Evolutionary conservation across 1,140 invertebrate species (phyloP).

Genomic region (Anadara kagoshimensis): DNA sequence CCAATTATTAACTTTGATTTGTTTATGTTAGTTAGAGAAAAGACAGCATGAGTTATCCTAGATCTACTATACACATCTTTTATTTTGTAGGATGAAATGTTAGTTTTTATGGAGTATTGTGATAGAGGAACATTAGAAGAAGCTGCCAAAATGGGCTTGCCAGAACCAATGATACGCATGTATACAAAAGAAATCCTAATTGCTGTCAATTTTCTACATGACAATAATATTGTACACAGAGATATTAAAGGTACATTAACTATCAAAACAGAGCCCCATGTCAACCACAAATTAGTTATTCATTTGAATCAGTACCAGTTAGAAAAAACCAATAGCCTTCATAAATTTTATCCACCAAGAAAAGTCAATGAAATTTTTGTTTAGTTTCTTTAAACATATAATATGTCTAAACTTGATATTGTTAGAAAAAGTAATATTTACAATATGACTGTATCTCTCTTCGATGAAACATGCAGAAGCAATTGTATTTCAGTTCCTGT

Average conservation of each 20-base stretch:
- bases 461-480: no score
- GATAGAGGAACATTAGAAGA: constrained; percentile 78
- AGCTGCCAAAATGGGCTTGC: constrained; percentile 82
- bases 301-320: neutral
- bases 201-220: constrained; percentile 88
- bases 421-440: no score
- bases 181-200: constrained; percentile 88
- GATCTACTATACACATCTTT: no score
- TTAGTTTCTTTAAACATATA: no score
- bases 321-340: neutral
- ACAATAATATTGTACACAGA: constrained; percentile 98
- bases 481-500: no score
- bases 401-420: no score
- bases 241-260: constrained; percentile 88
- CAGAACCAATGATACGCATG: constrained; percentile 84
- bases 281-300: neutral
- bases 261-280: neutral
- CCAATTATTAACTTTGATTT: no score
- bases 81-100: constrained; percentile 72
- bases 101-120: constrained; percentile 78
- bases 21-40: no score
- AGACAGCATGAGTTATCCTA: no score
- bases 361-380: no score
- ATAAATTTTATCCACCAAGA: neutral
- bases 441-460: no score